Evolutionary conservation across 1,140 invertebrate species (phyloP).

Genomic region (Drosophila nigromelanica): DNA sequence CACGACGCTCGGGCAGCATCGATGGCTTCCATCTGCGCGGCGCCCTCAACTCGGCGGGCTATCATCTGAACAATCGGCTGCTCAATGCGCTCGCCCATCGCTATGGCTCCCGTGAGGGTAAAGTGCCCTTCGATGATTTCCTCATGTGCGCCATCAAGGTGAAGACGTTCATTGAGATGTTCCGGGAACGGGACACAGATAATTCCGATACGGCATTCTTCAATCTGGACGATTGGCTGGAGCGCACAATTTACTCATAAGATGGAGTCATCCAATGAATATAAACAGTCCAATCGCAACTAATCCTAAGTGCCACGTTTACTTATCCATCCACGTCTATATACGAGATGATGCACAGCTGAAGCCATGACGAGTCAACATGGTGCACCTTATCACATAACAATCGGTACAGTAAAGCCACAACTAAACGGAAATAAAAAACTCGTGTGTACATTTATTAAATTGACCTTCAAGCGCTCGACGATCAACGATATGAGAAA

Average conservation of each 20-base stretch:
- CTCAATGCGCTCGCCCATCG: conserved; percentile 95
- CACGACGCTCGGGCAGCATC: conserved; percentile 91
- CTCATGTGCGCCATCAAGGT: conserved; percentile 96
- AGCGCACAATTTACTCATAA: conserved; percentile 90
- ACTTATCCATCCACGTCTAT: conserved; percentile 48
- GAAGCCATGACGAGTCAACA: conserved; percentile 43
- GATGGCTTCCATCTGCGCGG: conserved; percentile 93
- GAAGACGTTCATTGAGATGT: conserved; percentile 96
- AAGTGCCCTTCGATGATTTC: conserved; percentile 96
- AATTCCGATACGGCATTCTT: conserved; percentile 90
- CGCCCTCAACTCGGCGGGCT: conserved; percentile 94
- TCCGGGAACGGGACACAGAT: conserved; percentile 89
- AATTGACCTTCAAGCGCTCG: conserved; percentile 56
- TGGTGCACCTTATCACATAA: conserved; percentile 44
- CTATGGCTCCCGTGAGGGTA: conserved; percentile 92
- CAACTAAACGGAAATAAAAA: conserved; percentile 52
- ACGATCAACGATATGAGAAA: conserved; percentile 30
- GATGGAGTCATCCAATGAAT: conserved; percentile 6
- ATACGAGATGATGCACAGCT: conserved; percentile 7
- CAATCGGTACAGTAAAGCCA: conserved; percentile 13
- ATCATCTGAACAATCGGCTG: conserved; percentile 94
- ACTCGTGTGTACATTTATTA: conserved; percentile 52
- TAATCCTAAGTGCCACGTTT: conserved; percentile 72
- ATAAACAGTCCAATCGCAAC: conserved; percentile 52
- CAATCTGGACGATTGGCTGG: conserved; percentile 93